Percentiles rank a stretch among this genome's conserved stretches.
Conservation (phyloP, 1,140 invertebrate genomes). For the Brachionus plicatilis region DNA sequence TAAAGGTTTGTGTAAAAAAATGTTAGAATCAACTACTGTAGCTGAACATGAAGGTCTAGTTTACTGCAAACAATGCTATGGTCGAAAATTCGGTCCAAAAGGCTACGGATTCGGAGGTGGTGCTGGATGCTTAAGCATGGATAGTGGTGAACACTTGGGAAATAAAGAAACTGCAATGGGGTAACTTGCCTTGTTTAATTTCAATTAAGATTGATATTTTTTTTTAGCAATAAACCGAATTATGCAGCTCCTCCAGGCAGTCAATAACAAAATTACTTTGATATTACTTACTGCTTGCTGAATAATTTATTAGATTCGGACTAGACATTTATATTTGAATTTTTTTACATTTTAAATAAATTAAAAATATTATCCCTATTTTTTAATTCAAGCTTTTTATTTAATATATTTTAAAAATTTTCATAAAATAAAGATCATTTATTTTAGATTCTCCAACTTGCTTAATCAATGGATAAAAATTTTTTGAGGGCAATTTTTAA, state of each 20-base stretch:
- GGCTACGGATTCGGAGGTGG: slow-evolving; percentile 95
- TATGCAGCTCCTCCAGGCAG: neutral
- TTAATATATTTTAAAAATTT: too few relatives aligned
- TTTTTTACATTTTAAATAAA: neutral
- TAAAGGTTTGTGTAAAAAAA: slow-evolving; percentile 70
- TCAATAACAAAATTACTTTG: neutral
- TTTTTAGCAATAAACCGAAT: neutral
- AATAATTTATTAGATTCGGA: neutral
- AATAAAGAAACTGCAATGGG: slow-evolving; percentile 41
- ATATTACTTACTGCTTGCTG: neutral
- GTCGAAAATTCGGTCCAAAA: slow-evolving; percentile 82
- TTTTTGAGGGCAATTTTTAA: too few relatives aligned
- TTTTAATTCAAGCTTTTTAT: too few relatives aligned
- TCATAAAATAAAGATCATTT: too few relatives aligned
- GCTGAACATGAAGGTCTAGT: slow-evolving; percentile 85
- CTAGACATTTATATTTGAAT: neutral
- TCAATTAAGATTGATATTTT: neutral
- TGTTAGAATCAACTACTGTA: slow-evolving; percentile 85
- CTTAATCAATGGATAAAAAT: too few relatives aligned
- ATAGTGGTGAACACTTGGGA: slow-evolving; percentile 52
- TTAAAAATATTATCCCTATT: too few relatives aligned
- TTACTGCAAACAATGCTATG: slow-evolving; percentile 88
- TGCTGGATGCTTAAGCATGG: slow-evolving; percentile 92
- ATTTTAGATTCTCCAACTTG: too few relatives aligned
- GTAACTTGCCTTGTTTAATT: neutral